Evolutionary conservation across 2,113 vertebrate species (phyloP).

Genomic region (Rhea pennata): DNA sequence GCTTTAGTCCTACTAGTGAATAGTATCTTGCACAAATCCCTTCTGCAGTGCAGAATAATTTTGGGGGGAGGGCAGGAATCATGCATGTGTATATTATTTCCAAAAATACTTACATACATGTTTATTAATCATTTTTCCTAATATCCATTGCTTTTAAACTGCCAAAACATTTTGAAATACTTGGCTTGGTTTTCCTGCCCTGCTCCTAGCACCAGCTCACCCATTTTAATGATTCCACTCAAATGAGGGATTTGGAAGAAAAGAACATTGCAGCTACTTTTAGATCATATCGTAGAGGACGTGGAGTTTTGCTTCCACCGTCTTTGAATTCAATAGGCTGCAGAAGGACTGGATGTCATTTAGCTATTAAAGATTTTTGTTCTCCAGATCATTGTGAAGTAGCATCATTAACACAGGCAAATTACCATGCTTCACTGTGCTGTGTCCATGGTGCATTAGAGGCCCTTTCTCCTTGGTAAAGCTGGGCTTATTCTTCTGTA

Average conservation of each 20-base stretch:
- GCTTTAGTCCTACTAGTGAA: not conserved
- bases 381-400: conserved; percentile 78
- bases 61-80: not conserved
- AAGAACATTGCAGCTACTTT: not conserved
- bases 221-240: not conserved
- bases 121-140: not conserved
- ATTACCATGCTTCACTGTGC: conserved; percentile 81
- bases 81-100: not conserved
- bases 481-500: conserved; percentile 82
- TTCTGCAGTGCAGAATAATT: not conserved
- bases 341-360: conserved; percentile 48
- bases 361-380: conserved; percentile 79
- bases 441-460: conserved; percentile 80
- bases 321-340: conserved; percentile 47
- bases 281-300: not conserved
- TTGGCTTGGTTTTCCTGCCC: not conserved
- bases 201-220: not conserved
- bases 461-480: conserved; percentile 78
- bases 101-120: not conserved
- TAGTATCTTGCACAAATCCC: not conserved
- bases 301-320: not conserved
- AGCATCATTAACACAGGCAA: conserved; percentile 87
- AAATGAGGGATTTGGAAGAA: not conserved
- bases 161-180: not conserved
- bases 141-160: not conserved